Conservation (phyloP, 2,888 invertebrate genomes). For the Scelioninae gen. 2 region DNA sequence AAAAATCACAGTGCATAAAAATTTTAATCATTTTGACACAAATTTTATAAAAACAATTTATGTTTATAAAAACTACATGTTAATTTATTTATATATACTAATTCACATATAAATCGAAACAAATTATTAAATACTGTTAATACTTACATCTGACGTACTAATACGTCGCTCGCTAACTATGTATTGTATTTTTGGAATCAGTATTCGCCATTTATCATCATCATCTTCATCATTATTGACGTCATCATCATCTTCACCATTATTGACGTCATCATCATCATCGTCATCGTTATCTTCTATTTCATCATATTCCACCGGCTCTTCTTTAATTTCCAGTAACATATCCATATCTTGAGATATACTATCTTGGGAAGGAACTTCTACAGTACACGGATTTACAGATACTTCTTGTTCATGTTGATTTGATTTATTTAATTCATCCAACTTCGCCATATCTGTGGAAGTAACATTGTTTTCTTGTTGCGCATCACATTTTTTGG, state of each 20-base stretch:
- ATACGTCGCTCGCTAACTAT: constrained; percentile 43
- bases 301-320: constrained; percentile 66
- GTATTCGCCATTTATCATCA: constrained; percentile 38
- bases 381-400: constrained; percentile 59
- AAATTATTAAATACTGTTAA: too few species aligned
- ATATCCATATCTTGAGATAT: constrained; percentile 71
- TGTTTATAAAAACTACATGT: too few species aligned
- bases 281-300: constrained; percentile 67
- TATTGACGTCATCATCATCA: constrained; percentile 67
- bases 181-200: constrained; percentile 47
- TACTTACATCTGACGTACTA: constrained; percentile 49
- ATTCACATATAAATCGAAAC: neutral
- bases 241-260: too few species aligned
- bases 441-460: constrained; percentile 60
- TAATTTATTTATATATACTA: neutral
- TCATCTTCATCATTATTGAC: constrained; percentile 63
- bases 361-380: constrained; percentile 68
- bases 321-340: constrained; percentile 66
- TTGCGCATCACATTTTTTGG: constrained; percentile 53
- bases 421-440: constrained; percentile 31
- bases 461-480: constrained; percentile 60
- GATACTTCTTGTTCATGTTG: constrained; percentile 59
- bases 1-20: too few species aligned
- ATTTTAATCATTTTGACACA: too few species aligned
- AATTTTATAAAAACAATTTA: too few species aligned